phyloP scores from a whole-genome alignment of 2,113 vertebrate species.

The Theristicus caerulescens region DNA sequence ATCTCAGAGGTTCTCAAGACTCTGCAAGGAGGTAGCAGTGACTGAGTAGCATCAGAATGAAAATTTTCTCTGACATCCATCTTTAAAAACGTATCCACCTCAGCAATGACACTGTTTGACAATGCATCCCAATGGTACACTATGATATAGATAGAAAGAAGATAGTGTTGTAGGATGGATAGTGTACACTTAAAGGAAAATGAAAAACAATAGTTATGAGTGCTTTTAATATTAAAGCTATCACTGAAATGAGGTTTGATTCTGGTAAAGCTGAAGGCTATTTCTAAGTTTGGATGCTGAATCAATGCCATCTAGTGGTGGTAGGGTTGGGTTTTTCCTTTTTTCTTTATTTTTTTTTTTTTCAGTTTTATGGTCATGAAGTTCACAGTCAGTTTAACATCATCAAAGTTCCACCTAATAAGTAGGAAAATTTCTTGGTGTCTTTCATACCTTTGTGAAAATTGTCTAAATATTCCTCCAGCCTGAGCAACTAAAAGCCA shows the following conservation, averaged over 20 bases:
- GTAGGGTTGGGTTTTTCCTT: neutral
- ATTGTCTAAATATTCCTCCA: neutral
- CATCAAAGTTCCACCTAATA: neutral
- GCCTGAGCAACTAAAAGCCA: neutral
- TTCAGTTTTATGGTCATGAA: neutral
- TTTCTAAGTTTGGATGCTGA: conserved; percentile 47
- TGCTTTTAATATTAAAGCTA: neutral
- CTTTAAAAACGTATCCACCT: neutral
- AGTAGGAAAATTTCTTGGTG: neutral
- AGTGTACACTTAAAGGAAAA: neutral
- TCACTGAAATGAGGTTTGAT: neutral
- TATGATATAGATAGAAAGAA: neutral
- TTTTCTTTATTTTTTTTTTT: neutral
- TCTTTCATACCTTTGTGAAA: neutral
- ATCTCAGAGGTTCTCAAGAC: neutral
- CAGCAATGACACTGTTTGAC: neutral
- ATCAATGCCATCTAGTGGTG: conserved; percentile 76
- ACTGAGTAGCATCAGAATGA: neutral
- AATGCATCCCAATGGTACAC: too few relatives aligned
- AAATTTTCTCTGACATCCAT: neutral
- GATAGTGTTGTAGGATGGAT: neutral
- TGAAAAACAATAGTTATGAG: neutral
- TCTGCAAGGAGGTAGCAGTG: neutral
- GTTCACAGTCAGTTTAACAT: neutral
- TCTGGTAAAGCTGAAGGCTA: neutral